Percentiles rank a stretch among this genome's conserved stretches.
phyloP scores from a whole-genome alignment of 2,888 invertebrate genomes.

The Polydesmus complanatus region DNA sequence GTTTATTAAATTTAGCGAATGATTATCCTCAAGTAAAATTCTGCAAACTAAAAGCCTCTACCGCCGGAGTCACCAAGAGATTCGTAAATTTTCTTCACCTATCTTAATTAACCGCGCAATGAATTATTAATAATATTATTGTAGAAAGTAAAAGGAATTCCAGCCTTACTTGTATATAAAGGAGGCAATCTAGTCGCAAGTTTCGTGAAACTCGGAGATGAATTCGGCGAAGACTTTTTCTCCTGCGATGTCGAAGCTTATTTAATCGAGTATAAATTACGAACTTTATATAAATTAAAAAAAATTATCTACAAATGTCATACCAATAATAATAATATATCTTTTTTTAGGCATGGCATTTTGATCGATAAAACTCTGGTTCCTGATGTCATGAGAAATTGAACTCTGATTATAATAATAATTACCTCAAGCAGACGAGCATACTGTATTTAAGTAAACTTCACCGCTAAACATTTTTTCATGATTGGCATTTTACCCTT shows the following conservation, averaged over 20 bases:
- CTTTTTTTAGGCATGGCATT: constrained; percentile 10
- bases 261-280: constrained; percentile 50
- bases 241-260: constrained; percentile 79
- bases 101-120: no score
- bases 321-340: no score
- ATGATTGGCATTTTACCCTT: no score
- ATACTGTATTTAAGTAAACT: no score
- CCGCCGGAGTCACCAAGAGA: constrained; percentile 69
- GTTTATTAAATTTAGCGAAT: constrained; percentile 55
- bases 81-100: constrained; percentile 49
- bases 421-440: no score
- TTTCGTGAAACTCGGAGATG: constrained; percentile 72
- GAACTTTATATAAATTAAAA: not conserved
- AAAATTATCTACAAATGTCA: not conserved
- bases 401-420: no score
- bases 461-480: no score
- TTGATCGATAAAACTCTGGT: constrained; percentile 13
- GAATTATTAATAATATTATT: not conserved
- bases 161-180: constrained; percentile 82
- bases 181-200: constrained; percentile 79
- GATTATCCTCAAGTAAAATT: constrained; percentile 78
- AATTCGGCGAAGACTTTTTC: constrained; percentile 80
- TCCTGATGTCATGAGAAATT: constrained; percentile 8
- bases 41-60: constrained; percentile 65
- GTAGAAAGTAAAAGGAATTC: constrained; percentile 62